Evolutionary conservation across 2,113 vertebrate species (phyloP).

Genomic region (Motacilla tschutschensis): DNA sequence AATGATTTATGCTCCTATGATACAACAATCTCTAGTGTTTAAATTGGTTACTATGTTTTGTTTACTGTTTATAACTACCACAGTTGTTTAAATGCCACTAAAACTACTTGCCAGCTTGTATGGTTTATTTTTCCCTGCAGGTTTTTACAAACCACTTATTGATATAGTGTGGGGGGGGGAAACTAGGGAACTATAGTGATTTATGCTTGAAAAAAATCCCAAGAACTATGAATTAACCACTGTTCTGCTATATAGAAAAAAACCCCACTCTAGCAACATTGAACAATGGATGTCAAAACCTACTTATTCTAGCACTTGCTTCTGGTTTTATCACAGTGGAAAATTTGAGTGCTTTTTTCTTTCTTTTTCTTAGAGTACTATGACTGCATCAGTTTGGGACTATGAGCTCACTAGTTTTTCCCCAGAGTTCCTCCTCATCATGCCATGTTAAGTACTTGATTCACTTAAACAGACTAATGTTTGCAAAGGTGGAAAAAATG

Average conservation of each 20-base stretch:
- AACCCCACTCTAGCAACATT: conserved; percentile 24
- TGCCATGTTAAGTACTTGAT: conserved; percentile 66
- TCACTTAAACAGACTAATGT: conserved; percentile 59
- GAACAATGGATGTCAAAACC: conserved; percentile 68
- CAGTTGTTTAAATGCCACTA: conserved; percentile 58
- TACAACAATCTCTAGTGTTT: conserved; percentile 73
- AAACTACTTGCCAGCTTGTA: conserved; percentile 55
- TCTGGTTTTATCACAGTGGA: conserved; percentile 77
- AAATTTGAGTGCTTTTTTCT: conserved; percentile 63
- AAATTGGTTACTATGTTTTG: conserved; percentile 77
- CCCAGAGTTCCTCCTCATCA: conserved; percentile 47
- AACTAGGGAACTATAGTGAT: background rate
- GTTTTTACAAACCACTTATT: conserved; percentile 71
- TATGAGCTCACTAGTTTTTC: conserved; percentile 67
- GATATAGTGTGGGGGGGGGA: conserved; percentile 36
- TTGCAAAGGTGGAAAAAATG: conserved; percentile 57
- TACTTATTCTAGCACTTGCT: conserved; percentile 31
- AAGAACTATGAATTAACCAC: conserved; percentile 67
- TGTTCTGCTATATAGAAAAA: conserved; percentile 50
- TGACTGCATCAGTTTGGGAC: conserved; percentile 60
- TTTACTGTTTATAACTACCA: conserved; percentile 81
- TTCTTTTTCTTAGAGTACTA: conserved; percentile 43
- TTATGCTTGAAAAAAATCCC: conserved; percentile 52
- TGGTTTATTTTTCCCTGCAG: conserved; percentile 72
- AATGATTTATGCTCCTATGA: conserved; percentile 74